Percentiles rank a stretch among this genome's conserved stretches.
phyloP scores from a whole-genome alignment of 2,113 vertebrate species.

The Tachysurus vachellii region DNA sequence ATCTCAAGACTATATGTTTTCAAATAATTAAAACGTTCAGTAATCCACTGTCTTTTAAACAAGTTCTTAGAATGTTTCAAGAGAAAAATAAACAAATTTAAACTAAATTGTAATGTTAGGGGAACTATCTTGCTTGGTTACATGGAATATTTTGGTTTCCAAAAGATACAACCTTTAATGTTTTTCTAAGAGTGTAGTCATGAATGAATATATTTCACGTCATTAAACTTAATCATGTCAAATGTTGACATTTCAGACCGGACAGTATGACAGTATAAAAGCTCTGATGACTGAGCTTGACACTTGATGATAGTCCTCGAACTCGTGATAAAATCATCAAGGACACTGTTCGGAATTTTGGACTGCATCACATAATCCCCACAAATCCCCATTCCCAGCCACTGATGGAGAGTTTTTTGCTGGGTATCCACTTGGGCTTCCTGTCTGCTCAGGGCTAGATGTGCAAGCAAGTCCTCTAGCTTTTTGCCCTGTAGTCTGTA shows the following conservation, averaged over 20 bases:
- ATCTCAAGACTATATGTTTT: no score
- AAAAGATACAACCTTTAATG: neutral
- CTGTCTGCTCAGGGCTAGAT: neutral
- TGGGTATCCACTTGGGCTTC: neutral
- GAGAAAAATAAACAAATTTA: neutral
- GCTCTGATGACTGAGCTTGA: neutral
- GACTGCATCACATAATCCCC: neutral
- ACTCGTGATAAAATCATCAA: neutral
- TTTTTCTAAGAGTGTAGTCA: neutral
- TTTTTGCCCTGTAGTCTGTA: neutral
- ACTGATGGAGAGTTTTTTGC: neutral
- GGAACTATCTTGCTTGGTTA: neutral
- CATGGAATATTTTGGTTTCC: neutral
- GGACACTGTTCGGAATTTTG: neutral
- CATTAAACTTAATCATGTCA: neutral
- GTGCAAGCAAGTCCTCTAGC: neutral
- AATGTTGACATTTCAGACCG: neutral
- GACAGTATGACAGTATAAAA: neutral
- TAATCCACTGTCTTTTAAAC: neutral
- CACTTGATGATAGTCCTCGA: neutral
- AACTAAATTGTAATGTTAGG: neutral
- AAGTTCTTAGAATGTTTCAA: neutral
- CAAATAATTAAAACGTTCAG: no score
- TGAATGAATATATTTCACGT: neutral
- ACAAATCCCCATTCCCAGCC: no score